phyloP scores from a whole-genome alignment of 35 echinoderm and acorn worm genomes.

The Strongylocentrotus purpuratus region DNA sequence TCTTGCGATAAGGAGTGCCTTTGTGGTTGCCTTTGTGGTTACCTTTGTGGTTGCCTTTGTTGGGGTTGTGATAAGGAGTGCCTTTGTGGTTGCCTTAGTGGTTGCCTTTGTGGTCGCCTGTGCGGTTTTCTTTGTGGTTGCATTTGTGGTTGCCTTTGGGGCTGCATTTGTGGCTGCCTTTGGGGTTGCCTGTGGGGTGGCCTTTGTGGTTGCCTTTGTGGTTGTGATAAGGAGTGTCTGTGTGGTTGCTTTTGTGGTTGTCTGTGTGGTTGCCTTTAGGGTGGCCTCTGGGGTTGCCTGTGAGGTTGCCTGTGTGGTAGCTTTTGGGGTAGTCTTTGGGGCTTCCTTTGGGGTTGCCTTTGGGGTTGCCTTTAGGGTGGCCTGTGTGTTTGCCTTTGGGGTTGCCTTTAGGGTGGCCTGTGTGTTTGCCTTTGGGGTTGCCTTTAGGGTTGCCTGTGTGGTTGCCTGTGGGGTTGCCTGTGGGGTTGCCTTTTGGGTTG shows the following conservation, averaged over 20 bases:
- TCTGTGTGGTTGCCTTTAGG: neutral
- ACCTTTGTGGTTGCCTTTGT: neutral
- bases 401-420: neutral
- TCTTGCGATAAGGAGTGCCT: too few species aligned
- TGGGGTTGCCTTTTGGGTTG: neutral
- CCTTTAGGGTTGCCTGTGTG: neutral
- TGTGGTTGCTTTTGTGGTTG: neutral
- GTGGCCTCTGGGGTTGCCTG: neutral
- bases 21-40: neutral
- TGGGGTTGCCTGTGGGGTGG: neutral
- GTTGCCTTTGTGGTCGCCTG: neutral
- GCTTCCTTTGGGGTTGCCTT: neutral
- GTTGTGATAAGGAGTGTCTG: too few species aligned
- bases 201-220: neutral
- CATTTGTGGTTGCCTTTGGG: neutral
- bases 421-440: neutral
- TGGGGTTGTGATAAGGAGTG: too few species aligned
- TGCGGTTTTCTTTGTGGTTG: neutral
- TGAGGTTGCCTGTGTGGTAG: neutral
- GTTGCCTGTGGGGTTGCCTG: neutral
- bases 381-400: neutral
- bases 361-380: neutral
- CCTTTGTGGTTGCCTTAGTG: neutral
- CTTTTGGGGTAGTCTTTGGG: neutral
- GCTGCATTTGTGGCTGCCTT: neutral